These are phyloP conservation scores for Pseudomugil tenellus DNA, from an alignment of 2,797 vertebrate genomes.

Conservation along the genomic window DNA sequence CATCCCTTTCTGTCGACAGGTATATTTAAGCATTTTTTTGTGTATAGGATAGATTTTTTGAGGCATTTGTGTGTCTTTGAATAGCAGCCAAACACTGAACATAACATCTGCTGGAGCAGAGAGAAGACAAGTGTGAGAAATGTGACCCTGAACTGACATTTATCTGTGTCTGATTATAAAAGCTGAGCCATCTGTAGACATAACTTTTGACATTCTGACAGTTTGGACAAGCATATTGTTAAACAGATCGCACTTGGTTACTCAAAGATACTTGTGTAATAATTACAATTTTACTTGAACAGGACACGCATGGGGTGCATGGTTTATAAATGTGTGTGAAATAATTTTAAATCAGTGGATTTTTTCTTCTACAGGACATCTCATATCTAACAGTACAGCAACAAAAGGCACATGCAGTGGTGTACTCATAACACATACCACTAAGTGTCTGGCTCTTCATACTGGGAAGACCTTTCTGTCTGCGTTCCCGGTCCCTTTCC, in stretches of 20 bases:
- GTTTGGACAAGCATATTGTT: too few species aligned
- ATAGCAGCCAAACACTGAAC: neutral
- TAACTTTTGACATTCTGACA: too few species aligned
- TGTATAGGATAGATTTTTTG: too few species aligned
- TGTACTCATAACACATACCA: conserved; percentile 77
- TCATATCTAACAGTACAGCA: neutral
- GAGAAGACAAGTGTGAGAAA: too few species aligned
- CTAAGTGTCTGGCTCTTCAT: conserved; percentile 90
- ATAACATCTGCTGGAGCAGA: too few species aligned
- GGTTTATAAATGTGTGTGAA: neutral
- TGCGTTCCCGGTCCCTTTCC: conserved; percentile 90
- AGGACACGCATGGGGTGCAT: neutral
- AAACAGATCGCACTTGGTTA: too few species aligned
- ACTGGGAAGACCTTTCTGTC: conserved; percentile 91
- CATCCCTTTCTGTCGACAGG: too few species aligned
- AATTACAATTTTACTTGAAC: neutral
- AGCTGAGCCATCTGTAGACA: neutral
- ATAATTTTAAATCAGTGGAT: neutral
- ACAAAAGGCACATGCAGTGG: neutral
- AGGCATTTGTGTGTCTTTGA: neutral
- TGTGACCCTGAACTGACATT: too few species aligned
- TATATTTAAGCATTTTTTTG: too few species aligned
- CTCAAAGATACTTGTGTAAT: neutral
- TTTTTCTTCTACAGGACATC: neutral
- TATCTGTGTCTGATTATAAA: neutral